phyloP scores from a whole-genome alignment of 2,797 vertebrate species.

The Geotrypetes seraphini region DNA sequence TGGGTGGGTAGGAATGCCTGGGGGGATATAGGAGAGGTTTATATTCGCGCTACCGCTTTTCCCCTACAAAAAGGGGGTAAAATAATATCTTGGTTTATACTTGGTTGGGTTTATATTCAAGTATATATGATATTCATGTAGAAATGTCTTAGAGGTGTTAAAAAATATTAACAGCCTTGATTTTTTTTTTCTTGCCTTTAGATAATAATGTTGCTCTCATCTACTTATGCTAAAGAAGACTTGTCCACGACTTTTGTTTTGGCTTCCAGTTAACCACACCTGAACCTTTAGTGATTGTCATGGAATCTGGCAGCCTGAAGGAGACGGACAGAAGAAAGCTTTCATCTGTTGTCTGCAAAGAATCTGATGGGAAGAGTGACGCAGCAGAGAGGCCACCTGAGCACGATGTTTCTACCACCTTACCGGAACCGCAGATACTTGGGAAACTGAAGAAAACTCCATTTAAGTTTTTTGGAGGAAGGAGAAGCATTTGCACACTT shows the following conservation, averaged over 20 bases:
- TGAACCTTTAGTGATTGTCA: conserved; percentile 21
- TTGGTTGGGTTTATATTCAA: no score
- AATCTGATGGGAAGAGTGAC: conserved; percentile 15
- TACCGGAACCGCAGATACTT: conserved; percentile 53
- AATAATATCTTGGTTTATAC: no score
- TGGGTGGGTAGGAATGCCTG: no score
- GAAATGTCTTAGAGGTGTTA: background rate
- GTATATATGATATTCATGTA: no score
- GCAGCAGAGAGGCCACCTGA: conserved; percentile 35
- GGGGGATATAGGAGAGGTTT: no score
- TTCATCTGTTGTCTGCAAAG: conserved; percentile 16
- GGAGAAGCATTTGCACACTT: conserved; percentile 83
- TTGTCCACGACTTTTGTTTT: background rate
- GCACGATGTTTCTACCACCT: conserved; percentile 19
- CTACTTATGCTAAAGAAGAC: background rate
- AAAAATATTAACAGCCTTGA: no score
- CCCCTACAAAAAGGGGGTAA: no score
- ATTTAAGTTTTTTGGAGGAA: conserved; percentile 85
- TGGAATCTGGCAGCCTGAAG: conserved; percentile 59
- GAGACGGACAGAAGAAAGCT: conserved; percentile 29
- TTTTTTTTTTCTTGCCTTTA: conserved; percentile 17
- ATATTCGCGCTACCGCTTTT: no score
- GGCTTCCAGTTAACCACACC: conserved; percentile 14
- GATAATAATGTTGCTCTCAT: conserved; percentile 12
- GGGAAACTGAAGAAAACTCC: conserved; percentile 82